Evolutionary conservation across 2,113 vertebrate genomes (phyloP).

Genomic region (Erythrocercus mccallii): DNA sequence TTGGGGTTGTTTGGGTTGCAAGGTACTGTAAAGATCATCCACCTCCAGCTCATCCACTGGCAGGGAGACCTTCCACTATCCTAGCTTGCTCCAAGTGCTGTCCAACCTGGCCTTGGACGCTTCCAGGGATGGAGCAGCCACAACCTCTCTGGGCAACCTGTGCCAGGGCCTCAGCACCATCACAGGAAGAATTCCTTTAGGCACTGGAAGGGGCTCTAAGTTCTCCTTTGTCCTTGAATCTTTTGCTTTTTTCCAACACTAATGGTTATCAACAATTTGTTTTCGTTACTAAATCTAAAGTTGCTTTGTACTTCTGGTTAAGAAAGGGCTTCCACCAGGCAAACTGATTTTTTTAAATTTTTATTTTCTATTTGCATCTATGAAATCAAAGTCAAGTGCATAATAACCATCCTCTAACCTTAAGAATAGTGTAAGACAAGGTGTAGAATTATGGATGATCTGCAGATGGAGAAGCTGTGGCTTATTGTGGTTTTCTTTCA

Average conservation of each 20-base stretch:
- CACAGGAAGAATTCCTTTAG: neutral
- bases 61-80: neutral
- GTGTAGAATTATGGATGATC: neutral
- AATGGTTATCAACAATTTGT: neutral
- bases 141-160: rapidly evolving
- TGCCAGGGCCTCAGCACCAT: neutral
- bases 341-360: neutral
- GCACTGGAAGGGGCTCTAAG: neutral
- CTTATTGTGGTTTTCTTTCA: neutral
- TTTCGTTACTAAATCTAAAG: neutral
- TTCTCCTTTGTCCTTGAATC: neutral
- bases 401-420: neutral
- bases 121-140: neutral
- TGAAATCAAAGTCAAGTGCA: neutral
- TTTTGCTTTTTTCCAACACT: neutral
- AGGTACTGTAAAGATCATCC: neutral
- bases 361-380: neutral
- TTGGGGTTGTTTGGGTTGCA: neutral
- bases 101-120: too few relatives aligned
- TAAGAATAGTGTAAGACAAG: neutral
- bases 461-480: neutral
- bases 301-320: neutral
- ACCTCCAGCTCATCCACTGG: neutral
- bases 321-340: neutral
- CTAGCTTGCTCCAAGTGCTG: rapidly evolving